Evolutionary conservation across 2,113 vertebrate species (phyloP), one percentile per base, ranked within the genome.

Genomic region (Lepus americanus): DNA sequence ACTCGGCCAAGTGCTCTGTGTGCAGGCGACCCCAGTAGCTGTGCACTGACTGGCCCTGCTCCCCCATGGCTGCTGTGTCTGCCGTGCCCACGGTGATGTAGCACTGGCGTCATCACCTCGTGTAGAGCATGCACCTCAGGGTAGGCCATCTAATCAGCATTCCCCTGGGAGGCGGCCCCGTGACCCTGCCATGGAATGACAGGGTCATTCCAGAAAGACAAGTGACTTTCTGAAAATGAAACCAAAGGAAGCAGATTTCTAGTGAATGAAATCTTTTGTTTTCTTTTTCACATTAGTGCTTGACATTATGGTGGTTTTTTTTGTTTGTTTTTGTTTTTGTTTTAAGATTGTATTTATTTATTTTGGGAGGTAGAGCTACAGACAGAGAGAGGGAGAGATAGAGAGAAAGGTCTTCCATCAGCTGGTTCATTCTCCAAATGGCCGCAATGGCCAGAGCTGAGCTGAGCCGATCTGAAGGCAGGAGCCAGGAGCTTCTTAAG

Each of bases 221-320:
- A 36, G 23, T 4, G 31, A 12, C 36, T 88, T 86, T 79, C 79
- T 59, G 25, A 80, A 81, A 88, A 94, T 5, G 12, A 33, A 33
- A 81, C 73, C 31, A 36, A 63, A 87, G 33, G 85, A 22, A 82
- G 63, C 25, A 49, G 29, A 92, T 23, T n/a, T 39, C 74, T 94
- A 51, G 19, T 64, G 33, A 94, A 79, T 53, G 27, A 44, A 92
- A 27, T 31, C 33, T 89, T 95, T 80, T 86, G 77, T 92, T 49
- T 55, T 55, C 61, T 64, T 61, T 72, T 78, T 23, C 74, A 74
- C 81, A 77, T 80, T 49, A 93, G 19, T 36, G 51, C n/a, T 88
- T 55, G 39, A 78, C 77, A 88, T 36, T 87, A 81, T 6, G 9
- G 82, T 92, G 94, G 80, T 44, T 14, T 59, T 36, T 2, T 36